Base-by-base conservation (phyloP, 1,140 invertebrate species). In the Chironomus tepperi region DNA sequence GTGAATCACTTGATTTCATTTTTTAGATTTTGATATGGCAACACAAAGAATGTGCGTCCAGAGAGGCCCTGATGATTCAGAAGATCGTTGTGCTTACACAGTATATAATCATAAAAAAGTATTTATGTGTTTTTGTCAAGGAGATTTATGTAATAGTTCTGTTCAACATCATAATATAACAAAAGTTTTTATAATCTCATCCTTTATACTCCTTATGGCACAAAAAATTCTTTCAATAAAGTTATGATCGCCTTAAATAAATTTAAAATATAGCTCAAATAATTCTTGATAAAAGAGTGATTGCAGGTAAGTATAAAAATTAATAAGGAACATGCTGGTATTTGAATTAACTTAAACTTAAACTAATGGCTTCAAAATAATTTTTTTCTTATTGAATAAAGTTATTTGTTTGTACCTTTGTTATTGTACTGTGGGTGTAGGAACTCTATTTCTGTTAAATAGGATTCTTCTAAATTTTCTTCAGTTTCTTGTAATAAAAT, bases 91-190 rank as follows among this genome's bases (percentile, higher is more conserved):
- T 83, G 93, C 92, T 2, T 90, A 93, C 75, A 94, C 93, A 0
- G 85, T 89, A 77, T 90, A 89, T 84, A 90, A 92, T 78, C 87
- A 89, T 76, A 90, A 89, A 79, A 91, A 90, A 81, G 92, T 96
- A 0, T 92, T 90, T 77, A 94, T 96, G 91, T 97, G 95, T 80
- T 94, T 96, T 79, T 97, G 95, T 79, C 87, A 87, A 78, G 95
- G 95, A n/a, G 94, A 97, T 82, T 83, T 97, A 15, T 96, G 94
- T 80, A 97, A 96, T 81, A 79, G 79, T 19, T 10, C 8, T 8
- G 5, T 21, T 19, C 16, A 7, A 10, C 9, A 18, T 19, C 16
- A 21, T 18, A 19, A 70, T 70, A 19, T 70, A 18, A 70, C 19
- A 70, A 9, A 21, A 19, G n/a, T 21, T 19, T 70, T 16, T 18